These are phyloP conservation scores for Drosophila prosaltans DNA, from an alignment of 1,140 invertebrate species.

Conservation along the genomic window DNA sequence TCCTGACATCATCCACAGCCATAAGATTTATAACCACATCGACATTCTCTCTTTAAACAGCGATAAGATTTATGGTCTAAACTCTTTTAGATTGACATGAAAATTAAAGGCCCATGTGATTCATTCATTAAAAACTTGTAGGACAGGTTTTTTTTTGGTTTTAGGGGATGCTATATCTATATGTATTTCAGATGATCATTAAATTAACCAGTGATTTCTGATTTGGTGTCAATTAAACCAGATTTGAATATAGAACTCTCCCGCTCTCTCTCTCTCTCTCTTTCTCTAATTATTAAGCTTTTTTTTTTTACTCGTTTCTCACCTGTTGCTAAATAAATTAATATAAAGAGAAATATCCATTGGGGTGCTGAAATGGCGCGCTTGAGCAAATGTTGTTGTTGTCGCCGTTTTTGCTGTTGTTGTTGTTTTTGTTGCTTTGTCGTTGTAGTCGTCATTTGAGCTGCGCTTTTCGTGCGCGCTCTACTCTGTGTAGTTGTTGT, in stretches of 20 bases:
- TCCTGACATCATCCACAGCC: slow-evolving; percentile 2
- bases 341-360: slow-evolving; percentile 79
- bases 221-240: slow-evolving; percentile 3
- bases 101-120: slow-evolving; percentile 5
- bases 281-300: not conserved
- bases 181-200: not conserved
- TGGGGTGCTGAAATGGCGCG: slow-evolving; percentile 73
- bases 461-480: slow-evolving; percentile 76
- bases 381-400: slow-evolving; percentile 64
- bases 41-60: slow-evolving; percentile 32
- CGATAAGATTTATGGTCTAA: slow-evolving; percentile 14
- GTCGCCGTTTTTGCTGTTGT: slow-evolving; percentile 32
- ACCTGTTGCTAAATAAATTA: slow-evolving; percentile 81
- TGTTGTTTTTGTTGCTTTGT: slow-evolving; percentile 27
- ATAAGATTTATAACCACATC: slow-evolving; percentile 30
- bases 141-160: not conserved
- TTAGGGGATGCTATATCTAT: not conserved
- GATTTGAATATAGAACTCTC: not conserved
- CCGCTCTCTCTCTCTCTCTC: slow-evolving; percentile 25
- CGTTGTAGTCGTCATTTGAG: slow-evolving; percentile 63
- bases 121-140: slow-evolving; percentile 1
- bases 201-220: slow-evolving; percentile 8
- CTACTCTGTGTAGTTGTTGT: slow-evolving; percentile 53
- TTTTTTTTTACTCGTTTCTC: slow-evolving; percentile 30
- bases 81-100: not conserved